Evolutionary conservation across 2,888 invertebrate species (phyloP), one percentile per base, ranked within the genome.

Genomic region (Eupithecia dodoneata): DNA sequence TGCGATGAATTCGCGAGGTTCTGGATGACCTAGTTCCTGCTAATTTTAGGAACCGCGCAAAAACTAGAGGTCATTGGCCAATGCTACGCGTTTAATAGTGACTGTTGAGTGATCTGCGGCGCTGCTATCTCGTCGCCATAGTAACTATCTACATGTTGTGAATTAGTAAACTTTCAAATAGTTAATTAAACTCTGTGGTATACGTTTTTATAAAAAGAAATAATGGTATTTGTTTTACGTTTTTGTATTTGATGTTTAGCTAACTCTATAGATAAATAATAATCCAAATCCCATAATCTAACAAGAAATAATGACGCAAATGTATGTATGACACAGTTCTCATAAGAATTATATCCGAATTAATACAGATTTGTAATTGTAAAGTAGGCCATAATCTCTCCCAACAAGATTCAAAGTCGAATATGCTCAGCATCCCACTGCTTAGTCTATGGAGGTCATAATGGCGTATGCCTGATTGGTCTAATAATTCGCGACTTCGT

Each of bases 11-110:
- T 73, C 73, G 45, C 75, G 73, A 79, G 77, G 75, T 71, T 79
- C 75, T 72, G 72, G 67, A 71, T 75, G 79, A 79, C 79, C 79
- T 74, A 79, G 69, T 75, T 79, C 71, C 72, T 69, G 73, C 79
- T 77, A 75, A 79, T 77, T 75, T 79, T 79, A 79, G 79, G 77
- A 77, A 72, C 55, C 52, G 79, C 76, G 79, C 75, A 77, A 75
- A 79, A 79, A 77, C 73, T 77, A 75, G 72, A 73, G 77, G 73
- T 74, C 75, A 70, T 55, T 77, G 77, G 55, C 72, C 41, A 69
- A 70, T 47, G 15, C 76, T 41, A 66, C 65, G 6, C 42, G 49
- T 73, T 59, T 10, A 42, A 74, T 76, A 74, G 71, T 72, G 72
- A 79, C 79, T 72, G 30, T 59, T 67, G 67, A 47, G 18, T 72